A percentile compares a stretch with the other conserved stretches of the same genome.
Conservation (phyloP, 1,140 invertebrate genomes). For the Pantala flavescens region DNA sequence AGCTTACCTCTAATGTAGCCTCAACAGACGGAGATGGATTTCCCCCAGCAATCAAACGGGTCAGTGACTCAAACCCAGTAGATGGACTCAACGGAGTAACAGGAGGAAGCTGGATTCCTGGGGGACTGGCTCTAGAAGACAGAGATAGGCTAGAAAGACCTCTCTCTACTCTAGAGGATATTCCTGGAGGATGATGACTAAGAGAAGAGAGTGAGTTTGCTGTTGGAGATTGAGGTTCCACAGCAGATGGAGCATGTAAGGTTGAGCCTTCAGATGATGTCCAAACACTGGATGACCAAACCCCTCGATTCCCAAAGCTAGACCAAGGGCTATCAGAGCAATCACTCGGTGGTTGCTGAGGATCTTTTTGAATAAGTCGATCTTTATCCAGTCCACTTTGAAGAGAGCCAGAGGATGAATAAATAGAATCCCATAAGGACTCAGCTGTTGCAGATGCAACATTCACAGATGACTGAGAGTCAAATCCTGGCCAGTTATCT, state of each 20-base stretch:
- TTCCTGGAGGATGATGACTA: neutral
- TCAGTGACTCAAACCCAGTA: neutral
- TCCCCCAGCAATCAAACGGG: neutral
- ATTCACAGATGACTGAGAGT: neutral
- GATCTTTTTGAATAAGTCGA: neutral
- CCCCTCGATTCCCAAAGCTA: neutral
- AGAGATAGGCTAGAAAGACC: neutral
- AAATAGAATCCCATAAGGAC: neutral
- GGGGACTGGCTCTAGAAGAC: neutral
- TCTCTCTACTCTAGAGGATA: neutral
- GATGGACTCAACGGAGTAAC: neutral
- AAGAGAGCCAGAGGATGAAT: neutral
- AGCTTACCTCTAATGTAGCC: neutral
- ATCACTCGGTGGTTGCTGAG: neutral
- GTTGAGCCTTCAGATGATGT: neutral
- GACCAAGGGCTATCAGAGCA: neutral
- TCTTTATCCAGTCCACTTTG: neutral
- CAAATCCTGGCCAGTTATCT: constrained; percentile 1
- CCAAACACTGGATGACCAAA: neutral
- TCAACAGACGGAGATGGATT: neutral
- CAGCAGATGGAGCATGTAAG: neutral
- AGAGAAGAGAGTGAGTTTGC: neutral
- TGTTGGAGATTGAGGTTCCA: neutral
- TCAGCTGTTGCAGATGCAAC: neutral
- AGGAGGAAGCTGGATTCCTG: neutral